Base-by-base conservation (phyloP, 2,797 vertebrate species). In the Cossypha heuglini region DNA sequence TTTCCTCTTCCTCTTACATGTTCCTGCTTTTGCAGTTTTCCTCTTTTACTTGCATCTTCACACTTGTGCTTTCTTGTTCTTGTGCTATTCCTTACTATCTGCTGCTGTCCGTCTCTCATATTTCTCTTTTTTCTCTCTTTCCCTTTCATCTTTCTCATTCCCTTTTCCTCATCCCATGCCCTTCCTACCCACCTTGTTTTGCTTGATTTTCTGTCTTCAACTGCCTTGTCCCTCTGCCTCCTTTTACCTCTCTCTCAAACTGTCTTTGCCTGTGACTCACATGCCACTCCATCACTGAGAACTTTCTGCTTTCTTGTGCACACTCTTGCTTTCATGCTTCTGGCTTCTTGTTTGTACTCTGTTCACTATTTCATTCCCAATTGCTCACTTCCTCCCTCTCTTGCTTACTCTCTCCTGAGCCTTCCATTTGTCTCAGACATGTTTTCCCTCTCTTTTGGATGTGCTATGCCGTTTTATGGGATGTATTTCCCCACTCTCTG, bases 181-280 rank as follows among this genome's bases (percentile, higher is more conserved):
- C 33, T 68, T 82, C 38, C 28, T 42, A 57, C 14, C 5, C 64
- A 42, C 31, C 33, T 62, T 37, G 26, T 51, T 81, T 76, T 86
- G 33, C 26, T 57, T 42, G 22, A 26, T 72, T 46, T 75, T 59
- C 46, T 29, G 21, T 33, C 33, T 77, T 73, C n/a, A 51, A 9
- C 13, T 2, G 1, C 20, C 54, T 59, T 43, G 11, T 46, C 11
- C 13, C 13, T 4, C 9, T 0, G 0, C 9, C 13, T 15, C 10
- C 14, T 67, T 46, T 40, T 14, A 21, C 13, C 9, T 67, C 9
- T 54, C 19, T 75, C 17, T 75, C 54, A 46, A 31, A 26, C n/a
- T 35, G 12, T 48, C 24, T 58, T 72, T 67, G 31, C 16, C 18
- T 52, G 8, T 80, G 45, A 46, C 45, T 46, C 11, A 38, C 43